Conservation (phyloP, 1,140 invertebrate species). For the Drosophila ohnishii region DNA sequence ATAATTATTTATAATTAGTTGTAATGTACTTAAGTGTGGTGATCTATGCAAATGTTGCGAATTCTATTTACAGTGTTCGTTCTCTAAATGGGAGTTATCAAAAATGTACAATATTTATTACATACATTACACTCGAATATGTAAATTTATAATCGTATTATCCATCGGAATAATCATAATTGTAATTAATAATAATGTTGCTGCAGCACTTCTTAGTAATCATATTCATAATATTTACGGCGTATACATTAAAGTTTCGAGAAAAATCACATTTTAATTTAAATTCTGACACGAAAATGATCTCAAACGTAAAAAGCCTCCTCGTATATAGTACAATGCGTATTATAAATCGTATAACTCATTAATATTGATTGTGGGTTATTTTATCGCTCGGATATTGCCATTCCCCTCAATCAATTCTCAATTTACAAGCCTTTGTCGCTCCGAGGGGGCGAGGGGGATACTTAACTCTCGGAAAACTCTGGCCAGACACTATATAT, state of each 20-base stretch:
- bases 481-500: constrained; percentile 16
- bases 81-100: constrained; percentile 69
- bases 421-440: constrained; percentile 66
- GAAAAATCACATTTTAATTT: constrained; percentile 82
- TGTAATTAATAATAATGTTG: constrained; percentile 62
- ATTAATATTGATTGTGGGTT: constrained; percentile 13
- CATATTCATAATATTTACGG: constrained; percentile 78
- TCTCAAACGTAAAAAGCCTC: constrained; percentile 71
- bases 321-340: constrained; percentile 42
- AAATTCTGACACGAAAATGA: constrained; percentile 75
- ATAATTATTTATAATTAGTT: constrained; percentile 33
- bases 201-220: constrained; percentile 69
- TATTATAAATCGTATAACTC: constrained; percentile 43
- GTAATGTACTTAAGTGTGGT: constrained; percentile 39
- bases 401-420: constrained; percentile 28
- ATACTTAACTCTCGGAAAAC: not conserved
- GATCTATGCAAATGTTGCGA: constrained; percentile 56
- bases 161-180: constrained; percentile 66
- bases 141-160: constrained; percentile 46
- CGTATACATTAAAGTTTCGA: constrained; percentile 81
- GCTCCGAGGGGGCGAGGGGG: not conserved
- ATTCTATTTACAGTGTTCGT: constrained; percentile 65
- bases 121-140: constrained; percentile 59
- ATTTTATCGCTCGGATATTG: constrained; percentile 28
- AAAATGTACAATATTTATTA: constrained; percentile 78